Percentiles rank a stretch among this genome's conserved stretches.
Conservation (phyloP, 2,888 invertebrate genomes). For the Cheilosia impressa region DNA sequence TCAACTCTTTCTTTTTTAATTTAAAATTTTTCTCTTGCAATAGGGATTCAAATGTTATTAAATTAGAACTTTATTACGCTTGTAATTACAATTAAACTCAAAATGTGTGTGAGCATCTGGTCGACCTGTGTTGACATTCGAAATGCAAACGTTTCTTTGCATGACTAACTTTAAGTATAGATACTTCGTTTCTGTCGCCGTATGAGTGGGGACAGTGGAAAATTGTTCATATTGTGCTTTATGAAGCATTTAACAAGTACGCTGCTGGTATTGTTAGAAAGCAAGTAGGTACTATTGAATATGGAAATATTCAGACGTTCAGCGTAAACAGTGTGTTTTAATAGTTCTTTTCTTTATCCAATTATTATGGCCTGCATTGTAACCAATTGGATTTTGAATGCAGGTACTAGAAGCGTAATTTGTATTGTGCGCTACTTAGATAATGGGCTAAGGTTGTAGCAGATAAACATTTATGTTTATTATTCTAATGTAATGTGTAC, state of each 20-base stretch:
- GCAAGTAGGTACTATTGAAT: not conserved
- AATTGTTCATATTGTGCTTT: not conserved
- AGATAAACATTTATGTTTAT: not conserved
- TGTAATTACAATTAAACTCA: not conserved
- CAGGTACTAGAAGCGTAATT: constrained; percentile 26
- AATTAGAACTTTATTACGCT: not conserved
- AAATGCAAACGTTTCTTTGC: not conserved
- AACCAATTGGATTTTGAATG: constrained; percentile 10
- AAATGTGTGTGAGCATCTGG: not conserved
- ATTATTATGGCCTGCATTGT: constrained; percentile 18
- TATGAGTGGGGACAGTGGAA: not conserved
- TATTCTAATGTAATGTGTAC: too few relatives aligned
- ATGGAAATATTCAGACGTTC: not conserved
- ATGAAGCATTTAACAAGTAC: not conserved
- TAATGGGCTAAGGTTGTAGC: constrained; percentile 19
- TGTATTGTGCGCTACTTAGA: constrained; percentile 5
- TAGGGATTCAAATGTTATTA: not conserved
- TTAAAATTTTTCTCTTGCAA: not conserved
- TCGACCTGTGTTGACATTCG: not conserved
- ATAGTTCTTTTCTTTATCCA: constrained; percentile 13
- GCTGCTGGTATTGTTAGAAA: not conserved
- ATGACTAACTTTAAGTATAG: not conserved
- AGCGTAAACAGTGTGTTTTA: not conserved
- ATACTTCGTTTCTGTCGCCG: not conserved
- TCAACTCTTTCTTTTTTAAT: not conserved